These are phyloP conservation scores for Melitaea cinxia DNA, from an alignment of 1,140 invertebrate species.

Conservation along the genomic window DNA sequence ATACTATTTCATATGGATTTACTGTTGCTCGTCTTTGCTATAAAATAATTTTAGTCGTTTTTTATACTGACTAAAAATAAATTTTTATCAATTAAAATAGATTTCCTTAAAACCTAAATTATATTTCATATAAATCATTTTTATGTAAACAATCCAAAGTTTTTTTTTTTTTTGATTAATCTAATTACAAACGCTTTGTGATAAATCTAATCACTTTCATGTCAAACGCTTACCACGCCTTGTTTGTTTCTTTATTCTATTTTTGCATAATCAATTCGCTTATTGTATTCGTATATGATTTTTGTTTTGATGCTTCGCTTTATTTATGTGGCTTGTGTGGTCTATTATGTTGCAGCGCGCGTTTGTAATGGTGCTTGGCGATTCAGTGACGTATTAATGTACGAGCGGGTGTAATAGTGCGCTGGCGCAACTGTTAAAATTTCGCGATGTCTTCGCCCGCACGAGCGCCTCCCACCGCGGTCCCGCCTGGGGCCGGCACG, in stretches of 20 bases:
- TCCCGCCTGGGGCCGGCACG: conserved; percentile 70
- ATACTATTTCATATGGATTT: too few species aligned
- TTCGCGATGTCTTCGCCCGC: conserved; percentile 71
- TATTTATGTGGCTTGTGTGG: conserved; percentile 39
- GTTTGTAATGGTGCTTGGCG: conserved; percentile 66
- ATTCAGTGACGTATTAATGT: conserved; percentile 66
- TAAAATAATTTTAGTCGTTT: too few species aligned
- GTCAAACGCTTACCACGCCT: background rate
- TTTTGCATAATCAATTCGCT: background rate
- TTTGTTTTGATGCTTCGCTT: conserved; percentile 32
- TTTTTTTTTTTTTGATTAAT: too few species aligned
- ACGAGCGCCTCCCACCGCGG: conserved; percentile 61
- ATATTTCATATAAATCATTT: too few species aligned
- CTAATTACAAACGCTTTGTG: too few species aligned
- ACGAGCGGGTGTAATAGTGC: conserved; percentile 53
- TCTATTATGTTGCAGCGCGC: conserved; percentile 67
- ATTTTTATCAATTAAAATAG: too few species aligned
- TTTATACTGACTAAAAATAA: too few species aligned
- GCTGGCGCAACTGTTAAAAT: conserved; percentile 32
- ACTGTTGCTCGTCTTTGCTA: too few species aligned
- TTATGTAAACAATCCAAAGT: too few species aligned
- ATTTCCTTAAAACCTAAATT: too few species aligned
- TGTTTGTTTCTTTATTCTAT: background rate
- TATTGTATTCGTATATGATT: conserved; percentile 3
- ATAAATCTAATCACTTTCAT: too few species aligned